Conservation (phyloP, 2,888 invertebrate species). For the Drosophila subsilvestris region DNA sequence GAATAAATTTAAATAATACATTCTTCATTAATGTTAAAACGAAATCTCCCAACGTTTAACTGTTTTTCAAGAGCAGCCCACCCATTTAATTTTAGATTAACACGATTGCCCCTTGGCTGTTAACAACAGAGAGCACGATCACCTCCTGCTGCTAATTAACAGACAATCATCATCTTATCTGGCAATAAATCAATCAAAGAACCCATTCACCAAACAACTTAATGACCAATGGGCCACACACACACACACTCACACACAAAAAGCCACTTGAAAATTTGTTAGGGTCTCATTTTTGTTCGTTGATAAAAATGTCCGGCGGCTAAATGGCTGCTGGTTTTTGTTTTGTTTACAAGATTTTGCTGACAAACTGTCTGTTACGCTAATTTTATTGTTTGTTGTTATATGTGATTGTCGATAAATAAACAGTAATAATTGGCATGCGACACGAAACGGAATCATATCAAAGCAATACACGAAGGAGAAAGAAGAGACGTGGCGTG, state of each 20-base stretch:
- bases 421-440: conserved; percentile 40
- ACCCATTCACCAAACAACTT: conserved; percentile 14
- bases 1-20: no score
- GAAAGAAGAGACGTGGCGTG: conserved; percentile 10
- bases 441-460: conserved; percentile 40
- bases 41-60: background rate
- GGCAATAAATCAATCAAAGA: conserved; percentile 34
- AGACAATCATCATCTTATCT: conserved; percentile 21
- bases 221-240: conserved; percentile 36
- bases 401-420: conserved; percentile 25
- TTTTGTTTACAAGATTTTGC: conserved; percentile 57
- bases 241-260: conserved; percentile 6
- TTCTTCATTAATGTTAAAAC: no score
- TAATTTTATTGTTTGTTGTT: conserved; percentile 40
- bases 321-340: conserved; percentile 18
- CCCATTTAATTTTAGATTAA: background rate
- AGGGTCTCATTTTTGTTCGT: conserved; percentile 3
- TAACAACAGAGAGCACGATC: background rate
- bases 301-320: conserved; percentile 35
- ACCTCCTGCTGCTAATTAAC: conserved; percentile 18
- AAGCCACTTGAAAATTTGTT: conserved; percentile 19
- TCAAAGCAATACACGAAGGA: conserved; percentile 10
- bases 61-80: background rate
- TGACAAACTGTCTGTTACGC: conserved; percentile 63
- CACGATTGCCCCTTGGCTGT: background rate